Conservation (phyloP, 1,140 invertebrate genomes). For the Frieseomelitta varia region DNA sequence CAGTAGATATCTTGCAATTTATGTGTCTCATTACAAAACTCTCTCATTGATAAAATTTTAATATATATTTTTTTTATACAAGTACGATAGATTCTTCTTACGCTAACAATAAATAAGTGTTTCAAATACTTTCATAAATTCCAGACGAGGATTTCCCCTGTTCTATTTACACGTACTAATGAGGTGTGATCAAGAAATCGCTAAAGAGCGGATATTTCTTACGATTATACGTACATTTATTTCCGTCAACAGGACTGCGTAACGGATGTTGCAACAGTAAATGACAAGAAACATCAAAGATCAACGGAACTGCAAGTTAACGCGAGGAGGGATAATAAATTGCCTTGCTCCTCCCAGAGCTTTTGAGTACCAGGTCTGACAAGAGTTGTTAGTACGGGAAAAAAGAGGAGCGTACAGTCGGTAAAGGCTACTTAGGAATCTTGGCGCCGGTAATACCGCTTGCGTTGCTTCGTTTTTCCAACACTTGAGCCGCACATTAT, state of each 20-base stretch:
- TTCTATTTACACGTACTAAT: neutral
- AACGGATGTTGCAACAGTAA: neutral
- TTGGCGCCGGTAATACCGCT: slow-evolving; percentile 49
- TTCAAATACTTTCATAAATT: no score
- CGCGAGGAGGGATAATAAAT: slow-evolving; percentile 28
- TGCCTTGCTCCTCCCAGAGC: neutral
- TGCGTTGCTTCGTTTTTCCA: slow-evolving; percentile 46
- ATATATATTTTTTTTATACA: no score
- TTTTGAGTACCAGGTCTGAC: slow-evolving; percentile 21
- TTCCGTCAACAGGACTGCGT: neutral
- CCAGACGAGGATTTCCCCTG: neutral
- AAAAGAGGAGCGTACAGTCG: slow-evolving; percentile 21
- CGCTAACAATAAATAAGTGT: no score
- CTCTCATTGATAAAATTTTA: no score
- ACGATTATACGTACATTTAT: neutral
- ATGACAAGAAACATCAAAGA: slow-evolving; percentile 7
- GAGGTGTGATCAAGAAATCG: neutral
- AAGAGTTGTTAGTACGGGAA: slow-evolving; percentile 26
- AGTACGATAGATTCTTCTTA: no score
- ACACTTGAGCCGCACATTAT: slow-evolving; percentile 26
- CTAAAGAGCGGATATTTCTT: neutral
- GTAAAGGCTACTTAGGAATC: slow-evolving; percentile 40
- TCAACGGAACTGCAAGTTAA: slow-evolving; percentile 16
- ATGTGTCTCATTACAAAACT: no score
- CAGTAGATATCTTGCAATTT: no score